phyloP scores from a whole-genome alignment of 2,113 vertebrate species.

The Sphaerodactylus townsendi region DNA sequence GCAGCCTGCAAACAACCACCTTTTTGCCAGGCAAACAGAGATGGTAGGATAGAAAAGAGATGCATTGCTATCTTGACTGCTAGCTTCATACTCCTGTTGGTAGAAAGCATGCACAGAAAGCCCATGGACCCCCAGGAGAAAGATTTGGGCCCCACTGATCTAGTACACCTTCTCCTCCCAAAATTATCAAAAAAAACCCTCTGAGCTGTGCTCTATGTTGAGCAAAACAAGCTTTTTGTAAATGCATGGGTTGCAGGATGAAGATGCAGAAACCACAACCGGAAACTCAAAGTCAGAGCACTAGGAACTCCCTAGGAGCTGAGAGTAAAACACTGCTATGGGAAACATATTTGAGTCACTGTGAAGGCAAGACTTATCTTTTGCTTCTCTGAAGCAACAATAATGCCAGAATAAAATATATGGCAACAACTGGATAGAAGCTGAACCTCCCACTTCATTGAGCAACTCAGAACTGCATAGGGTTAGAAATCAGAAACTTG shows the following conservation, averaged over 20 bases:
- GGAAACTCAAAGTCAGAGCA: no score
- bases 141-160: not conserved
- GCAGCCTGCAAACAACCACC: not conserved
- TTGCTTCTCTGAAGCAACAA: no score
- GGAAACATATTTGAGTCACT: no score
- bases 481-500: no score
- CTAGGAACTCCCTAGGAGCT: no score
- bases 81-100: not conserved
- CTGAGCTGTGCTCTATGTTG: not conserved
- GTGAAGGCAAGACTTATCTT: no score
- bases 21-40: not conserved
- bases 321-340: no score
- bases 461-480: no score
- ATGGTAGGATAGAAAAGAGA: not conserved
- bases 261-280: no score
- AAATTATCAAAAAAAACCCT: not conserved
- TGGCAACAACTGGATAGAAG: no score
- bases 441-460: no score
- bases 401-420: no score
- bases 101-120: not conserved
- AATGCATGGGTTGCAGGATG: not conserved
- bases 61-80: not conserved
- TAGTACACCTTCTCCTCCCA: not conserved
- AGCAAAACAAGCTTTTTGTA: not conserved
- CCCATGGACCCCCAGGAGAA: not conserved